These are phyloP conservation scores for Buphagus erythrorhynchus DNA, from an alignment of 2,797 vertebrate genomes.

Conservation along the genomic window DNA sequence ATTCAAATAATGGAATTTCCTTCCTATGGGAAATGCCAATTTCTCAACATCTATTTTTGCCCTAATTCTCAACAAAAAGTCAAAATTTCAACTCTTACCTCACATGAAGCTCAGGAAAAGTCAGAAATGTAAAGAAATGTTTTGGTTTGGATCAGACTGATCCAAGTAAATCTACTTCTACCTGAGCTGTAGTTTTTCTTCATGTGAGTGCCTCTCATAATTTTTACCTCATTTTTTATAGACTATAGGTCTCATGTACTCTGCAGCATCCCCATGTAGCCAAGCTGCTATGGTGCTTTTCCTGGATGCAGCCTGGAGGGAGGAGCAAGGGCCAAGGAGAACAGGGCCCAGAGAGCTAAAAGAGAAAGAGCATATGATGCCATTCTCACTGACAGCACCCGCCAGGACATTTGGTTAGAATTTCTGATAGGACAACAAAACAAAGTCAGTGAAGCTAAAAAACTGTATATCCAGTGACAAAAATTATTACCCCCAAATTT, in stretches of 20 bases:
- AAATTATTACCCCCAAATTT: background rate
- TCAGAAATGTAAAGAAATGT: background rate
- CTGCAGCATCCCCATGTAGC: background rate
- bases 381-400: background rate
- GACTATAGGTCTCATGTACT: background rate
- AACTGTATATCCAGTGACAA: background rate
- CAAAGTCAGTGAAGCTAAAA: background rate
- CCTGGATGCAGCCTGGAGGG: background rate
- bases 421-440: background rate
- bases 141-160: background rate
- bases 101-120: background rate
- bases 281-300: background rate
- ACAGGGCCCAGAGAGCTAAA: background rate
- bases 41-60: conserved; percentile 39
- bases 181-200: background rate
- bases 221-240: background rate
- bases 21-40: conserved; percentile 41
- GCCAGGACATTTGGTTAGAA: background rate
- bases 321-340: background rate
- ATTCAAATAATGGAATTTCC: conserved; percentile 63
- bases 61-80: conserved; percentile 34
- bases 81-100: background rate
- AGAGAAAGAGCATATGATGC: background rate
- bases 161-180: background rate
- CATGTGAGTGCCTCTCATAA: background rate